Evolutionary conservation across 2,797 vertebrate species (phyloP), one percentile per base, ranked within the genome.

Genomic region (Molossus molossus): DNA sequence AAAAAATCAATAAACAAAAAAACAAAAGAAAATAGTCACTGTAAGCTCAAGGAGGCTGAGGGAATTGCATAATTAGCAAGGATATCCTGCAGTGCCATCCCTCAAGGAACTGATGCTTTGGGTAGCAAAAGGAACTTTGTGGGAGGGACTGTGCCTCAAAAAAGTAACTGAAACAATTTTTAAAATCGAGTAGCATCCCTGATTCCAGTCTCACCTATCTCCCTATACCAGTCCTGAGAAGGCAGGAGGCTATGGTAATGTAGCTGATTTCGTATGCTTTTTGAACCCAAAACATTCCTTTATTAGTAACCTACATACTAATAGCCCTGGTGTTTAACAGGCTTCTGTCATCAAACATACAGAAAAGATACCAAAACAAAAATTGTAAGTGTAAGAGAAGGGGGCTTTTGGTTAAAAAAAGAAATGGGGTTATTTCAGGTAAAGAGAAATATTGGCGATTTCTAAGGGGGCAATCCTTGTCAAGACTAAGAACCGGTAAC

Each of bases 241-340:
- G 18, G 72, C 48, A 60, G n/a, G 23, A 14, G 29, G 53, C 60
- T 67, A 13, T 53, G 40, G 4, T 50, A 64, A 80, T 25, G 20
- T 1, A 6, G 23, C 48, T 48, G 53, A 21, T 45, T 90, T 73
- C 48, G 72, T 37, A 21, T n/a, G 50, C 58, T 17, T 72, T 91
- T 76, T 37, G 37, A 81, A 15, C 9, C 53, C 40, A 81, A 64
- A 33, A 33, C 62, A 80, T 0, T 77, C 45, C 29, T 84, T 91
- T 67, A 67, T 79, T 69, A 45, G 18, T 65, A 82, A 83, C 53
- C 27, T 21, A 64, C 13, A 37, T 27, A 67, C 1, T 86, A 25
- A 89, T 93, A 91, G 73, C 75, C 25, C 23, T 90, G 21, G 15
- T 37, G 4, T 75, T 91, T 53, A 88, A 70, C 27, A 75, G 20